Percentiles rank a stretch among this genome's conserved stretches.
Conservation (phyloP, 2,888 invertebrate genomes). For the Brassicogethes aeneus region DNA sequence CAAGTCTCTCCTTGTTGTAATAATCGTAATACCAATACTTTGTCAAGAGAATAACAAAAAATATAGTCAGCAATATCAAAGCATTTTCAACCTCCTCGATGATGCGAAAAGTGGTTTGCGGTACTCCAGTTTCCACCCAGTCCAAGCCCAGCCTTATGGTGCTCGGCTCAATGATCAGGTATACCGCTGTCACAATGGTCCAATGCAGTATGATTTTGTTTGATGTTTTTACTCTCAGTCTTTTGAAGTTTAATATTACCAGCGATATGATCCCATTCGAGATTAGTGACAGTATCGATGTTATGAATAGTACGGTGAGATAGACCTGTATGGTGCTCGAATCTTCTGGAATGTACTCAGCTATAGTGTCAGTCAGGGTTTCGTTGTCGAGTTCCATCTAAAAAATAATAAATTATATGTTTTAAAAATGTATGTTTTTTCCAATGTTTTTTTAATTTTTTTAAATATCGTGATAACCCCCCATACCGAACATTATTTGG, state of each 20-base stretch:
- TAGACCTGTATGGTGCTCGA: neutral
- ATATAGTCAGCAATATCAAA: neutral
- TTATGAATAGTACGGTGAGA: neutral
- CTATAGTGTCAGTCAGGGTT: neutral
- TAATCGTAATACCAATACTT: constrained; percentile 2
- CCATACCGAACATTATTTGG: too few species aligned
- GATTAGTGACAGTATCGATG: neutral
- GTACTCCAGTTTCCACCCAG: neutral
- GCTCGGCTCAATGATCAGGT: neutral
- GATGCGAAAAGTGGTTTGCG: neutral
- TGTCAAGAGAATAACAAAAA: constrained; percentile 1
- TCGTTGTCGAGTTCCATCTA: neutral
- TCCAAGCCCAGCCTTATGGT: neutral
- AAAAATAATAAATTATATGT: too few species aligned
- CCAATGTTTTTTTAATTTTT: too few species aligned
- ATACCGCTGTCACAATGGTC: neutral
- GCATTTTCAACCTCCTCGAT: constrained; percentile 3
- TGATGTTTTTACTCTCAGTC: neutral
- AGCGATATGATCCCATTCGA: neutral
- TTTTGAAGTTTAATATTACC: neutral
- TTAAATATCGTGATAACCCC: too few species aligned
- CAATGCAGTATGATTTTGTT: neutral
- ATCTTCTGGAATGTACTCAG: neutral
- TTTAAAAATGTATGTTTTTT: too few species aligned
- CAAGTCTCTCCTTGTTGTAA: neutral